phyloP scores from a whole-genome alignment of 37 sponge, comb jelly and placozoan genomes.

The Geodia barretti region DNA sequence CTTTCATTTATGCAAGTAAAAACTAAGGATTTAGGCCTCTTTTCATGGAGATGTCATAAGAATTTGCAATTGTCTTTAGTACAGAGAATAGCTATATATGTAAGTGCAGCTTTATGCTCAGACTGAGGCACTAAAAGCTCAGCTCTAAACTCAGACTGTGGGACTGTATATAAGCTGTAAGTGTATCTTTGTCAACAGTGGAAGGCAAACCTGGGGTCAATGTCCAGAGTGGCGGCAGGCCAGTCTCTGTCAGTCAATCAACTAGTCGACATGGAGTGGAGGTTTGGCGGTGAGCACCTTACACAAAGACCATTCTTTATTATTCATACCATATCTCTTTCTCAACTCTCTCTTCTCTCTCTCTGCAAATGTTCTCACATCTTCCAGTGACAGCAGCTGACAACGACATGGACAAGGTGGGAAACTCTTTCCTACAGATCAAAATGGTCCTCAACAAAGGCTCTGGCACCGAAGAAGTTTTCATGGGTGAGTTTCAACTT shows the following conservation, averaged over 20 bases:
- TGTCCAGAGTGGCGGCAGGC: constrained; percentile 74
- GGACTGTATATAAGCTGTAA: not conserved
- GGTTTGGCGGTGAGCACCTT: constrained; percentile 83
- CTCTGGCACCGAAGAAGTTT: constrained; percentile 74
- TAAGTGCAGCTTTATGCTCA: not conserved
- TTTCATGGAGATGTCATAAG: too few species aligned
- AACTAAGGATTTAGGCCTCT: too few species aligned
- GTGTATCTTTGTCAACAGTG: too few species aligned
- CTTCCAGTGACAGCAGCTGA: constrained; percentile 89
- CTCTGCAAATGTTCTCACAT: not conserved
- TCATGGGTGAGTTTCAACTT: constrained; percentile 66
- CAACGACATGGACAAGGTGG: constrained; percentile 85
- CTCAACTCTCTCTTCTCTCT: not conserved
- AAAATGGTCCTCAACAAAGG: constrained; percentile 86
- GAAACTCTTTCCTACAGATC: constrained; percentile 87
- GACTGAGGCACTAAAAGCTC: not conserved
- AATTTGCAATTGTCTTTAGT: too few species aligned
- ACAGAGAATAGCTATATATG: not conserved
- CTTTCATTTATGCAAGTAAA: too few species aligned
- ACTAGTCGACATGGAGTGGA: constrained; percentile 95
- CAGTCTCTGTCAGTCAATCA: constrained; percentile 92
- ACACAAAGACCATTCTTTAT: not conserved
- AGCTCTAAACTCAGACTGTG: too few species aligned
- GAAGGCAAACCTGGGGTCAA: constrained; percentile 63
- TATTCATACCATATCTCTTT: constrained; percentile 1